A percentile compares a stretch with the other conserved stretches of the same genome.
Conservation (phyloP, 1,140 invertebrate species). For the Pogonognathellus flavescens region DNA sequence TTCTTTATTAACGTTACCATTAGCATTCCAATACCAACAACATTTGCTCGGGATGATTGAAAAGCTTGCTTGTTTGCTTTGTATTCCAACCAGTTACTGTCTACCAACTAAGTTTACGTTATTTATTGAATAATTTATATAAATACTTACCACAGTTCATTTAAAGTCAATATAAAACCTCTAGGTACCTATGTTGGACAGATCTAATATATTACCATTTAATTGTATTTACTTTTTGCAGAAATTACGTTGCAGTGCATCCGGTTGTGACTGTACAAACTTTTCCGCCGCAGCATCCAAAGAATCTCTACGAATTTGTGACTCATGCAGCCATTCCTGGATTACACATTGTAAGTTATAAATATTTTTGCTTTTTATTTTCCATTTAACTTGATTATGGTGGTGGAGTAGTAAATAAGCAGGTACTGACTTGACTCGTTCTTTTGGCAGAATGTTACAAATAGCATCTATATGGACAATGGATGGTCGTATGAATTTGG, state of each 20-base stretch:
- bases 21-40: not conserved
- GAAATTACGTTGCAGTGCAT: constrained; percentile 54
- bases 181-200: no score
- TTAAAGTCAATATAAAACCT: no score
- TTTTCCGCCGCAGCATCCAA: constrained; percentile 38
- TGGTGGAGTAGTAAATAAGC: no score
- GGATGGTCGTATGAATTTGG: no score
- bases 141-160: no score
- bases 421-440: no score
- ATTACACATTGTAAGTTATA: constrained; percentile 53
- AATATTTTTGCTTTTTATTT: not conserved
- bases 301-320: constrained; percentile 31
- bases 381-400: not conserved
- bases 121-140: no score
- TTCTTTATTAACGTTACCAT: constrained; percentile 7
- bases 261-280: constrained; percentile 49
- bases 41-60: not conserved
- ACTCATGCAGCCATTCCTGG: constrained; percentile 53
- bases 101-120: no score
- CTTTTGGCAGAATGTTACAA: not conserved
- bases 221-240: constrained; percentile 44
- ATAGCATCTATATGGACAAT: no score
- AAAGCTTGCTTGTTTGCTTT: not conserved
- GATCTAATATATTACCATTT: not conserved
- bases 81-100: no score